These are phyloP conservation scores for Euura saliciscinereae DNA, from an alignment of 1,140 invertebrate genomes.

Conservation along the genomic window DNA sequence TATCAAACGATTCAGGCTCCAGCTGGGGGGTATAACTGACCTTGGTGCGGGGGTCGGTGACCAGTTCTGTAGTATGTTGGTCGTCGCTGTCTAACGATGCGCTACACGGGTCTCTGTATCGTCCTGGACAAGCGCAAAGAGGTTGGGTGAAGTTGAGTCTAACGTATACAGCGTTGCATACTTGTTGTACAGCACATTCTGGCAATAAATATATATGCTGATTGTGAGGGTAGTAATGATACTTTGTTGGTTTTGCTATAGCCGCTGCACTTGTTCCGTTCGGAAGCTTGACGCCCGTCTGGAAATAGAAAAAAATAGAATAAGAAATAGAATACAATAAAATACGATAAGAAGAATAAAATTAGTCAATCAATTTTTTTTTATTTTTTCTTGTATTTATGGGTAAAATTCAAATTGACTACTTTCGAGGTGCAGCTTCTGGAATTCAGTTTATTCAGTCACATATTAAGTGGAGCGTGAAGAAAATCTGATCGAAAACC, in stretches of 20 bases:
- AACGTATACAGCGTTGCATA: slow-evolving; percentile 92
- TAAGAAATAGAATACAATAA: too few relatives aligned
- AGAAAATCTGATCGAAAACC: too few relatives aligned
- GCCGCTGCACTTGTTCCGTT: slow-evolving; percentile 70
- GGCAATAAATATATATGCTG: slow-evolving; percentile 89
- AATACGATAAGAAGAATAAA: too few relatives aligned
- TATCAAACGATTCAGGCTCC: too few relatives aligned
- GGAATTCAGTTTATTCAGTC: too few relatives aligned
- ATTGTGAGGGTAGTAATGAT: slow-evolving; percentile 93
- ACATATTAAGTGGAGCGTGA: too few relatives aligned
- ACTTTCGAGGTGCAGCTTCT: too few relatives aligned
- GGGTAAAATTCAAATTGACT: too few relatives aligned
- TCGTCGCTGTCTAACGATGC: slow-evolving; percentile 87
- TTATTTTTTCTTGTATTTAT: too few relatives aligned
- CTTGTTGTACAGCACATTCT: slow-evolving; percentile 91
- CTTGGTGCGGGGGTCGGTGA: slow-evolving; percentile 81
- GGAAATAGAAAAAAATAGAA: slow-evolving; percentile 50
- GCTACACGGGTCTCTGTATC: slow-evolving; percentile 87
- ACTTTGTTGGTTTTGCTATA: slow-evolving; percentile 83
- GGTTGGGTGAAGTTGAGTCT: slow-evolving; percentile 91
- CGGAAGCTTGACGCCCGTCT: slow-evolving; percentile 74
- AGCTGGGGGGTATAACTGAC: slow-evolving; percentile 54
- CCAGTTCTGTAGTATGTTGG: slow-evolving; percentile 87
- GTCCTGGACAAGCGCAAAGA: slow-evolving; percentile 84
- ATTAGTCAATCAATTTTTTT: too few relatives aligned